Evolutionary conservation across 2,113 vertebrate genomes (phyloP).

Genomic region (Cathartes aura): DNA sequence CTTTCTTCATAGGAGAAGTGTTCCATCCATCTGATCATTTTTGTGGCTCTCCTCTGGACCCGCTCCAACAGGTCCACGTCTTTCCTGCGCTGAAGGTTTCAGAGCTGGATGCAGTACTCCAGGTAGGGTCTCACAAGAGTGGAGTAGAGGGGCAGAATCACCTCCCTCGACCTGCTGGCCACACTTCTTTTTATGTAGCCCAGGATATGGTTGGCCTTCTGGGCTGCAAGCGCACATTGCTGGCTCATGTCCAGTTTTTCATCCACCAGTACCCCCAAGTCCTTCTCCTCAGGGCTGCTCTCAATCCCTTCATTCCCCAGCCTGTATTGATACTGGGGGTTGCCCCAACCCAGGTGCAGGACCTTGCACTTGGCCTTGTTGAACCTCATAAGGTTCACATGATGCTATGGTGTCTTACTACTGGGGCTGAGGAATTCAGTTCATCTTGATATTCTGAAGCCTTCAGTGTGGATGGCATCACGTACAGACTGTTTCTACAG

Average conservation of each 20-base stretch:
- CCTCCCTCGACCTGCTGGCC: neutral
- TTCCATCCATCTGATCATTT: neutral
- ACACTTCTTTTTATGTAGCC: neutral
- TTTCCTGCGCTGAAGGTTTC: neutral
- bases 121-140: neutral
- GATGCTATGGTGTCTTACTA: neutral
- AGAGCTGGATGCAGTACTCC: neutral
- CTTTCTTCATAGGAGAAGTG: neutral
- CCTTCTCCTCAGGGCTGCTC: neutral
- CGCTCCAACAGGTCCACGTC: accelerated
- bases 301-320: neutral
- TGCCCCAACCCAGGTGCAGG: accelerated
- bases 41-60: neutral
- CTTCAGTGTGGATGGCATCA: neutral
- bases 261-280: neutral
- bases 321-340: neutral
- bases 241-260: neutral
- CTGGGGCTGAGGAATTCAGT: neutral
- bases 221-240: neutral
- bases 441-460: neutral
- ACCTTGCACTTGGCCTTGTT: neutral
- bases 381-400: neutral
- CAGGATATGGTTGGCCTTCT: neutral
- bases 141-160: neutral
- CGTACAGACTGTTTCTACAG: neutral